Evolutionary conservation across 1,140 invertebrate species (phyloP).

Genomic region (Drosophila tsacasi): DNA sequence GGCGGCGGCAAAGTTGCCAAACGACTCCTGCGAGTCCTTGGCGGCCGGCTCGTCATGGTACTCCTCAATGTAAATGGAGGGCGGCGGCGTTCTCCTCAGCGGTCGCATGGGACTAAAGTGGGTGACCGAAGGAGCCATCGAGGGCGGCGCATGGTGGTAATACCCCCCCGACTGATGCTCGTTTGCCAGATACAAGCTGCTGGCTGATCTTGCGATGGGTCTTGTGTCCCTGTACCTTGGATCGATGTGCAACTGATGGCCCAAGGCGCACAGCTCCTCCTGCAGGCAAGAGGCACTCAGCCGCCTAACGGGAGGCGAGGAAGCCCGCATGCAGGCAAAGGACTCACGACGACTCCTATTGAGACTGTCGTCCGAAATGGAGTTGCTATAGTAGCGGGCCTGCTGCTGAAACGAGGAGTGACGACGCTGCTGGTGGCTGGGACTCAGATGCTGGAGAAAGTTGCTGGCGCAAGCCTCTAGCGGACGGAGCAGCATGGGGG

Average conservation of each 20-base stretch:
- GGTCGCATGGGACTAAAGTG: slow-evolving; percentile 73
- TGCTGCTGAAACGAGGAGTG: slow-evolving; percentile 73
- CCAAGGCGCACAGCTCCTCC: slow-evolving; percentile 77
- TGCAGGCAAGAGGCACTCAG: slow-evolving; percentile 81
- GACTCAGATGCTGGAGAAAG: slow-evolving; percentile 48
- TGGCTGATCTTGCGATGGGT: slow-evolving; percentile 78
- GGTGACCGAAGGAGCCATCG: slow-evolving; percentile 18
- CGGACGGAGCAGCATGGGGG: slow-evolving; percentile 45
- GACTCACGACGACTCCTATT: slow-evolving; percentile 81
- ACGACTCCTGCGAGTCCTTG: slow-evolving; percentile 73
- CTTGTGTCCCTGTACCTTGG: slow-evolving; percentile 80
- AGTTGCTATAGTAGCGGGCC: slow-evolving; percentile 67
- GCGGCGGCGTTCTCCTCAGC: slow-evolving; percentile 71
- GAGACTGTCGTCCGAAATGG: slow-evolving; percentile 79
- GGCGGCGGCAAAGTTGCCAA: slow-evolving; percentile 64
- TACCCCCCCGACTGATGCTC: slow-evolving; percentile 51
- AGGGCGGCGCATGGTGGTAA: slow-evolving; percentile 39
- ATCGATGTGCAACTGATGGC: slow-evolving; percentile 82
- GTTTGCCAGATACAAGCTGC: slow-evolving; percentile 73
- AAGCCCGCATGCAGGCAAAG: slow-evolving; percentile 70
- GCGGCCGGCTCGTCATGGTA: slow-evolving; percentile 72
- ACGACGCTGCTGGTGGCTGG: slow-evolving; percentile 67
- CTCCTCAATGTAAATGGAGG: slow-evolving; percentile 84
- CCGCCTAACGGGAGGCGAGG: slow-evolving; percentile 73
- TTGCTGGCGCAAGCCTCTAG: slow-evolving; percentile 53